These are phyloP conservation scores for Thrips palmi DNA, from an alignment of 1,140 invertebrate genomes.

Conservation along the genomic window DNA sequence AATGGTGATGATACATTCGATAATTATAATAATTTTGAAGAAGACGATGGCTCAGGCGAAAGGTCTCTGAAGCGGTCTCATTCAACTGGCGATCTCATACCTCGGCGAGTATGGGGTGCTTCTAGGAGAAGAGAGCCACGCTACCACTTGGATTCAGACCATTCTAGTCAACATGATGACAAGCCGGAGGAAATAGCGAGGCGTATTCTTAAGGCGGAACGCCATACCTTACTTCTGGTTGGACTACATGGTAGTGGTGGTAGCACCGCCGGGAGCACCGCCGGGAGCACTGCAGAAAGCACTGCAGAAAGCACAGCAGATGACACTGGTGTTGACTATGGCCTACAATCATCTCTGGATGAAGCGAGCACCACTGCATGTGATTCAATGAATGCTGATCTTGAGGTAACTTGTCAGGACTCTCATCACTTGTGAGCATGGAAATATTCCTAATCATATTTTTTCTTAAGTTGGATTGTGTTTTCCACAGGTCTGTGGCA, in stretches of 20 bases:
- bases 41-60: conserved; percentile 19
- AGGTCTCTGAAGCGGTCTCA: conserved; percentile 26
- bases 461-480: background rate
- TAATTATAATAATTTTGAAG: conserved; percentile 23
- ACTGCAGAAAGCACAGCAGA: conserved; percentile 1
- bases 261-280: conserved; percentile 14
- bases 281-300: conserved; percentile 14
- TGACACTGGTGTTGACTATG: conserved; percentile 15
- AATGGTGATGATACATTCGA: too few relatives aligned
- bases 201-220: too few relatives aligned
- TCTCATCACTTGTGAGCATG: too few relatives aligned
- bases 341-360: conserved; percentile 25
- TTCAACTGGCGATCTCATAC: conserved; percentile 29
- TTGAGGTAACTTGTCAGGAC: conserved; percentile 29
- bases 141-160: conserved; percentile 29
- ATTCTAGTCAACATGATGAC: conserved; percentile 28
- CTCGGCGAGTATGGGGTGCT: conserved; percentile 17
- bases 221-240: too few relatives aligned
- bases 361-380: conserved; percentile 25
- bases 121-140: conserved; percentile 16
- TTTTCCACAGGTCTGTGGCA: conserved; percentile 10
- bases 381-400: conserved; percentile 28
- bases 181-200: conserved; percentile 25
- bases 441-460: too few relatives aligned
- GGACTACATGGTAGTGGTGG: conserved; percentile 20